Evolutionary conservation across 2,113 vertebrate genomes (phyloP), one percentile per base, ranked within the genome.

Genomic region (Pipa parva): DNA sequence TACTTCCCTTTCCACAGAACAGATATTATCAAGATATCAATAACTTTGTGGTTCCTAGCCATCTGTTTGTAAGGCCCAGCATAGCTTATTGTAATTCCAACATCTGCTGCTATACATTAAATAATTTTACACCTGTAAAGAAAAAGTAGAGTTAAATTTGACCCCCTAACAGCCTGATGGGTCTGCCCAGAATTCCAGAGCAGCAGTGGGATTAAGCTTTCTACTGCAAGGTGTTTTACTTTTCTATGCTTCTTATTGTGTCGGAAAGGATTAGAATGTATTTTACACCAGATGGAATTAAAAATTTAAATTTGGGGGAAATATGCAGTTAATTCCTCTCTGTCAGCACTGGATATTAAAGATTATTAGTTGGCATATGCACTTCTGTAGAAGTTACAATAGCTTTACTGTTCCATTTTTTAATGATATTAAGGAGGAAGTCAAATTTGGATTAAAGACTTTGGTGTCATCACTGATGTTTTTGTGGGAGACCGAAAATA

Each of bases 331-430:
- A 97, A 98, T 96, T 97, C 95, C 92, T 79, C 91, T 88, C 92
- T 97, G 93, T 99, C 96, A 99, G 86, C 96, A 73, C 88, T 92
- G 91, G 92, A 94, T 97, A 99, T 97, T 97, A 95, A 92, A 93
- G 92, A 87, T 88, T 80, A 88, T 86, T 87, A 85, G 74, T 79
- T 75, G 86, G 85, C 88, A 79, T 78, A 81, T 78, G 77, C 75
- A 75, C 77, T 81, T 83, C 85, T 83, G 84, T 79, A 73, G 81
- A 78, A 84, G 84, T 87, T 81, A 98, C 95, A 98, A 96, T 91
- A 88, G 91, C 7, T 27, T 84, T 83, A 88, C 87, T 98, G 95
- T 97, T 91, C 77, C 73, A 77, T 86, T 85, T 84, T 76, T 78
- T 81, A 88, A 85, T 90, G 81, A 76, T 92, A 92, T 92, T 84